These are phyloP conservation scores for Mormoops blainvillei DNA, from an alignment of 2,113 vertebrate species.

Conservation along the genomic window DNA sequence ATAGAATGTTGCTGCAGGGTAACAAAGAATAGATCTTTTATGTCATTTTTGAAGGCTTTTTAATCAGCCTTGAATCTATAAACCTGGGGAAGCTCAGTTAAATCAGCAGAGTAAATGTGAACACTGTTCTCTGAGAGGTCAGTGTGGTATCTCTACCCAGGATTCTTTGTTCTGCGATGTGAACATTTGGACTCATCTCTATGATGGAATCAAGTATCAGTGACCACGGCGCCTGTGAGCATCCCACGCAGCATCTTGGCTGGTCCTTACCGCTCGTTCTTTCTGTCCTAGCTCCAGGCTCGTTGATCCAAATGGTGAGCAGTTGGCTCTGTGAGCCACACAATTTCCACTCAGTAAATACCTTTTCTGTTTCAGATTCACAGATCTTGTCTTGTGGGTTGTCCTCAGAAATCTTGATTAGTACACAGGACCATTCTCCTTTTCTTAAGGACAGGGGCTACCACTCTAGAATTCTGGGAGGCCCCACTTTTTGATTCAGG, in stretches of 20 bases:
- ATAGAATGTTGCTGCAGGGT: neutral
- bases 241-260: neutral
- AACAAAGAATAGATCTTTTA: neutral
- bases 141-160: neutral
- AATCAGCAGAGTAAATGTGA: neutral
- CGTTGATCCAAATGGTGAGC: neutral
- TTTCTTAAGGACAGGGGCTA: neutral
- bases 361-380: neutral
- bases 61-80: neutral
- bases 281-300: neutral
- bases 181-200: neutral
- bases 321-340: neutral
- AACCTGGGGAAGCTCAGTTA: neutral
- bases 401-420: neutral
- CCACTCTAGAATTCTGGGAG: neutral
- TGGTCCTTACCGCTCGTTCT: neutral
- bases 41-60: neutral
- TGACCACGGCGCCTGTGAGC: rapidly evolving
- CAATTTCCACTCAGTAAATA: neutral
- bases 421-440: neutral
- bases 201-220: neutral
- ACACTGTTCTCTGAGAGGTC: neutral
- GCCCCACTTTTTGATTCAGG: neutral
- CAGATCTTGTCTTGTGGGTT: neutral
- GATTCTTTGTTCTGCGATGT: neutral